A percentile compares a stretch with the other conserved stretches of the same genome.
These are phyloP conservation scores for Pan troglodytes DNA, from an alignment of 2,113 vertebrate species.

Conservation along the genomic window NHGRI_mPanTro3-v2.1_pri NC_072412.2:74083501-74084000, in stretches of 20 bases:
- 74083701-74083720: neutral
- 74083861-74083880: neutral
- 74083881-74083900: neutral
- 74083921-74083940: neutral
- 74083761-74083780: neutral
- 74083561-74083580: neutral
- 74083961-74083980: neutral
- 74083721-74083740: neutral
- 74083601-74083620: neutral
- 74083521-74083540: neutral
- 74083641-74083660: neutral
- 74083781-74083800: neutral
- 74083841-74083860: neutral
- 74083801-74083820: neutral
- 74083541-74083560: neutral
- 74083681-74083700: neutral
- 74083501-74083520: neutral
- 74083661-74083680: neutral
- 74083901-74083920: neutral
- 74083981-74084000: neutral
- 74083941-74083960: neutral
- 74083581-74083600: neutral
- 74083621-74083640: neutral
- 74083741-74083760: neutral
- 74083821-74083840: neutral